Evolutionary conservation across 1,140 invertebrate species (phyloP), one percentile per base, ranked within the genome.

Genomic region (Tachypleus tridentatus): DNA sequence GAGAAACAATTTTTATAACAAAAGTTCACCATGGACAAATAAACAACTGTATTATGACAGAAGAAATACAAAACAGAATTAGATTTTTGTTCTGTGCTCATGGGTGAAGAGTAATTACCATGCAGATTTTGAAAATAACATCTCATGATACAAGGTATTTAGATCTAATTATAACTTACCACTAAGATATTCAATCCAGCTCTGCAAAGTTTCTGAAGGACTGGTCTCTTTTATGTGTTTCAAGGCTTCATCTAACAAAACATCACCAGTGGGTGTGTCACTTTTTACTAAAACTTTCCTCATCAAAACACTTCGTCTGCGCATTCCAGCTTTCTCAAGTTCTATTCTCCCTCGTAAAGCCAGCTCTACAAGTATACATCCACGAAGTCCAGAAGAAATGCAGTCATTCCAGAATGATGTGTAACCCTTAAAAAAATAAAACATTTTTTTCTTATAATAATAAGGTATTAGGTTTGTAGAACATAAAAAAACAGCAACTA

Each of bases 381-480:
- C 97, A 74, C 97, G 83, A 60, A 99, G 81, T 29, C 97, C 97
- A 72, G 93, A 96, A 70, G 96, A 99, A 84, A 99, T 99, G 79
- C 95, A 99, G 79, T 99, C 97, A 81, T 99, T 99, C 97, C 97
- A 99, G 80, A 99, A 99, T 56, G 97, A 99, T 74, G 97, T 99
- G 79, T 99, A 99, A 67, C 97, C 97, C 95, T 98, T 75, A 64
- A 75, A 72, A 67, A 65, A 60, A 67, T 66, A 57, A 58, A 62
- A 54, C 7, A 54, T 54, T 54, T 8, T 8, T n/a, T 54, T 54
- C 7, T 54, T 8, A 7, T 54, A n/a, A 54, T 8, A 8, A 54
- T 7, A 54, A 54, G 53, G 7, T 54, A 7, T 8, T 54, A 54
- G n/a, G 3, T 60, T 3, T 9, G 10, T 47, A 10, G n/a, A 60